These are phyloP conservation scores for Zophobas morio DNA, from an alignment of 1,140 invertebrate species.

Conservation along the genomic window DNA sequence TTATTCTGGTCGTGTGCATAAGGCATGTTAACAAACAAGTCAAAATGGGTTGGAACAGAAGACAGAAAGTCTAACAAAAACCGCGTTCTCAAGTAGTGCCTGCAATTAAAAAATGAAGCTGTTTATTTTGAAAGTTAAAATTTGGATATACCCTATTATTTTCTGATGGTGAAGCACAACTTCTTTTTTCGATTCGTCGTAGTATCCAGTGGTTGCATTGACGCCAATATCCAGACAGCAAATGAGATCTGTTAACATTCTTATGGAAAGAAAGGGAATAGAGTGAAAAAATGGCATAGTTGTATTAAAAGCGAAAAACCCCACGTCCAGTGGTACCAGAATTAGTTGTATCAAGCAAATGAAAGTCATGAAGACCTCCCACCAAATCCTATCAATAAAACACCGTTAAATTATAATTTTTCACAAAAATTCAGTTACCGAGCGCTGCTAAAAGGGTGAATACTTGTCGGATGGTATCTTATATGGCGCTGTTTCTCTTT, in stretches of 20 bases:
- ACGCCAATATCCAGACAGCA: constrained; percentile 55
- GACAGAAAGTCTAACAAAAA: constrained; percentile 58
- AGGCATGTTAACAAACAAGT: constrained; percentile 8
- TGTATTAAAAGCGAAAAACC: constrained; percentile 49
- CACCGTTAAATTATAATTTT: constrained; percentile 43
- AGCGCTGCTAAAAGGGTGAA: constrained; percentile 62
- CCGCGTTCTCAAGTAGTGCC: constrained; percentile 57
- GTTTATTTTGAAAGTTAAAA: constrained; percentile 35
- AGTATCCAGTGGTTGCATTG: constrained; percentile 58
- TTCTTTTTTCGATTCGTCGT: constrained; percentile 58
- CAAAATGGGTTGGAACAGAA: constrained; percentile 52
- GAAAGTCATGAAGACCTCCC: constrained; percentile 57
- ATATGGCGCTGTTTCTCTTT: constrained; percentile 60
- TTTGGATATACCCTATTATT: constrained; percentile 51
- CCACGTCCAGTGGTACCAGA: constrained; percentile 55
- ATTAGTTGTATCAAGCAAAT: constrained; percentile 54
- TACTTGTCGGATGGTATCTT: constrained; percentile 54
- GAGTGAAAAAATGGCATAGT: constrained; percentile 43
- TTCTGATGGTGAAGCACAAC: constrained; percentile 53
- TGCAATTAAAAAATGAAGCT: constrained; percentile 46
- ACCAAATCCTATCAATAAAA: constrained; percentile 51
- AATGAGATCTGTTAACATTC: constrained; percentile 50
- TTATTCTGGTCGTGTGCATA: constrained; percentile 6
- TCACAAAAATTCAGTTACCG: constrained; percentile 49
- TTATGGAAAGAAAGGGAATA: constrained; percentile 18